These are phyloP conservation scores for Bothrops jararaca DNA, from an alignment of 2,113 vertebrate species.

Conservation along the genomic window DNA sequence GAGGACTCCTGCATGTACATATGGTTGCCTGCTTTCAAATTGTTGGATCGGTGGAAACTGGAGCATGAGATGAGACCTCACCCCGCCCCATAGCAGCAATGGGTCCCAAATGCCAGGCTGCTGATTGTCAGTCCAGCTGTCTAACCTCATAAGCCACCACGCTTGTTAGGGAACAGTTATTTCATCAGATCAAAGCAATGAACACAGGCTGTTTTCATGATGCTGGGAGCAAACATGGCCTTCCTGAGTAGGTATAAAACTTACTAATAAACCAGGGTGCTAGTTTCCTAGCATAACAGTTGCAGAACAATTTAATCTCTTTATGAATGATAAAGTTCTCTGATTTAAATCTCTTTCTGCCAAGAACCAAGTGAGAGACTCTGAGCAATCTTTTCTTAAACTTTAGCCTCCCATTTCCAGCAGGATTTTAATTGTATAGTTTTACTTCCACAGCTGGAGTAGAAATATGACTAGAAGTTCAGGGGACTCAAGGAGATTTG, in stretches of 20 bases:
- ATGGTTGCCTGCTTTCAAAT: not conserved
- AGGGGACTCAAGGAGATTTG: not conserved
- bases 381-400: not conserved
- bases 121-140: not conserved
- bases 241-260: slow-evolving; percentile 1
- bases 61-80: not conserved
- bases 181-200: slow-evolving; percentile 25
- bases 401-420: too few species aligned
- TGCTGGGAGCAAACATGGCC: slow-evolving; percentile 8
- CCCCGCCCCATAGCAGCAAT: not conserved
- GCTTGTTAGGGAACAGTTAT: not conserved
- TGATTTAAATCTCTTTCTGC: not conserved
- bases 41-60: not conserved
- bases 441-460: not conserved
- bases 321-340: not conserved
- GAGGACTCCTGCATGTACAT: not conserved
- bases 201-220: slow-evolving; percentile 18
- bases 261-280: not conserved
- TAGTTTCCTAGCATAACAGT: not conserved
- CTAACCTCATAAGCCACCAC: too few species aligned
- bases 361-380: not conserved
- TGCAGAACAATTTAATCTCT: not conserved
- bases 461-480: not conserved
- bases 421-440: not conserved
- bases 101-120: not conserved